phyloP scores from a whole-genome alignment of 1,140 invertebrate species.

The Prorops nasuta region DNA sequence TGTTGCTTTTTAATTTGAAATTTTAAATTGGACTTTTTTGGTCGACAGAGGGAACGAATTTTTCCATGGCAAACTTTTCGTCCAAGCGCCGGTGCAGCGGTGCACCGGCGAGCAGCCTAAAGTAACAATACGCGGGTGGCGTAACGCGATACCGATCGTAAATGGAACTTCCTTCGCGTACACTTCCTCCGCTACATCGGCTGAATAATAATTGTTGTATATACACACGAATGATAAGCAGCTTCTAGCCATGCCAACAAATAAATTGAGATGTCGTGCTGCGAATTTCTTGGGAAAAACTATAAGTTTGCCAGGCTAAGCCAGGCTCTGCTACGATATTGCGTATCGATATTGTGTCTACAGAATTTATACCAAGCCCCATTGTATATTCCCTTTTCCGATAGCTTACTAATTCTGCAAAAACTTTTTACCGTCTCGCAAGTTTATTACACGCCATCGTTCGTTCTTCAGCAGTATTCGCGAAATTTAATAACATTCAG shows the following conservation, averaged over 20 bases:
- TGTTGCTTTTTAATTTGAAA: neutral
- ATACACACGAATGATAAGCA: neutral
- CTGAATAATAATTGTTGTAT: constrained; percentile 36
- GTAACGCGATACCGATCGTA: constrained; percentile 34
- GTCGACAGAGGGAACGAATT: neutral
- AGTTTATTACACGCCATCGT: too few species aligned
- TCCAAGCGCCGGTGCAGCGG: too few species aligned
- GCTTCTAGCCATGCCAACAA: neutral
- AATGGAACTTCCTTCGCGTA: constrained; percentile 35
- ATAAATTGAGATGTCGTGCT: neutral
- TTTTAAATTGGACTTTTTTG: neutral
- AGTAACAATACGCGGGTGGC: constrained; percentile 19
- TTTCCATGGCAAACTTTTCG: neutral
- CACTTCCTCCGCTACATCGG: constrained; percentile 31
- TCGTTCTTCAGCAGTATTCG: too few species aligned
- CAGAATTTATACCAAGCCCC: too few species aligned
- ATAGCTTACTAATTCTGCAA: too few species aligned
- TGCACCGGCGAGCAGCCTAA: too few species aligned
- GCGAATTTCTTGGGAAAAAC: constrained; percentile 17
- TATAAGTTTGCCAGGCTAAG: constrained; percentile 31
- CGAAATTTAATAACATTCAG: too few species aligned
- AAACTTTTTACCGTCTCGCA: too few species aligned
- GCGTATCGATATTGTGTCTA: too few species aligned
- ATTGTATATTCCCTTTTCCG: too few species aligned
- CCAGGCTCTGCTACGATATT: constrained; percentile 8